Evolutionary conservation across 2,113 vertebrate genomes (phyloP).

Genomic region (Poicephalus meyeri): DNA sequence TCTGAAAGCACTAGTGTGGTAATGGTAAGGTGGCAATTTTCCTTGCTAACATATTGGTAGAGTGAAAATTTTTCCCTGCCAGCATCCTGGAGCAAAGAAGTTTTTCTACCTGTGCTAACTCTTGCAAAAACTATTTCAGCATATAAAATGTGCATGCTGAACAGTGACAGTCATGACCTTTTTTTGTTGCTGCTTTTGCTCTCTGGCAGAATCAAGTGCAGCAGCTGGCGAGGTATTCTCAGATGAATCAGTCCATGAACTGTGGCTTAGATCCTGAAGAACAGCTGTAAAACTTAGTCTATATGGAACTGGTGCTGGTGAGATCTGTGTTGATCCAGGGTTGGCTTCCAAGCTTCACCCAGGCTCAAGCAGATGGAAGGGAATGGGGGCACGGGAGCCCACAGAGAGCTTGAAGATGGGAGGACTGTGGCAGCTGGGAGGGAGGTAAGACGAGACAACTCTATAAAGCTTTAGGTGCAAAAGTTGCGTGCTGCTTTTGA

Average conservation of each 20-base stretch:
- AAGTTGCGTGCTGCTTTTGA: not conserved
- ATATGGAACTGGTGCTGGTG: accelerated
- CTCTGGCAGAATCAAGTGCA: not conserved
- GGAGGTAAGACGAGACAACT: not conserved
- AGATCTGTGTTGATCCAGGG: not conserved
- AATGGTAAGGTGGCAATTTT: accelerated
- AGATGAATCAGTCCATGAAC: not conserved
- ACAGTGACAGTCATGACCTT: not conserved
- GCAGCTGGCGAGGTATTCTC: not conserved
- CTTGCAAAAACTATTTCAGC: not conserved
- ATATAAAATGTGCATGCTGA: not conserved
- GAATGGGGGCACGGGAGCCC: not conserved
- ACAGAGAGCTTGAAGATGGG: not conserved
- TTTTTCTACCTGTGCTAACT: not conserved
- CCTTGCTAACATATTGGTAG: not conserved
- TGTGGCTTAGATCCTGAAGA: not conserved
- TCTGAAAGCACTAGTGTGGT: not conserved
- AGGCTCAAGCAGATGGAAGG: not conserved
- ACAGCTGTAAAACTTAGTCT: not conserved
- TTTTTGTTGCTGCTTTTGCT: not conserved
- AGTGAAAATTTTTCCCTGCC: not conserved
- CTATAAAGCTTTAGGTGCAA: not conserved
- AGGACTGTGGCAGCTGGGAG: not conserved
- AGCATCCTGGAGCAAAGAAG: not conserved
- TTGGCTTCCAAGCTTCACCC: not conserved